These are phyloP conservation scores for Alectura lathami DNA, from an alignment of 2,113 vertebrate genomes.

Conservation along the genomic window DNA sequence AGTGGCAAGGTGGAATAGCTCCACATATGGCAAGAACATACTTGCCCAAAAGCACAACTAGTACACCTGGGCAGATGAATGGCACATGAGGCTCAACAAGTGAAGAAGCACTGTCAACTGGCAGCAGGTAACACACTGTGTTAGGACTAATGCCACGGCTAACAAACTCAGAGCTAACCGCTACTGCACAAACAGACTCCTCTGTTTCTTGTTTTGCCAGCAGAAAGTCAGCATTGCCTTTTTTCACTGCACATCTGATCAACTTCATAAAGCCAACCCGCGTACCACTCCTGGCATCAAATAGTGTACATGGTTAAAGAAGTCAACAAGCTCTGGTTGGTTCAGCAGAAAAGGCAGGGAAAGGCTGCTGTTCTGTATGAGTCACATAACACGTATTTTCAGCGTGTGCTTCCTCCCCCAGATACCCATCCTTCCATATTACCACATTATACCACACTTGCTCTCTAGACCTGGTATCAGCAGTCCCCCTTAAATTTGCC, in stretches of 20 bases:
- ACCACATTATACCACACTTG: background rate
- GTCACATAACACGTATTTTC: background rate
- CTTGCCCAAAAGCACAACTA: background rate
- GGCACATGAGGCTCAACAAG: background rate
- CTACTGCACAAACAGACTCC: background rate
- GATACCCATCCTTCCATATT: background rate
- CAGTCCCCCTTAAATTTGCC: background rate
- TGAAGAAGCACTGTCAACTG: background rate
- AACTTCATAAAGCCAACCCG: background rate
- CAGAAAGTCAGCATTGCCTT: background rate
- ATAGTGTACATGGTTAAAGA: background rate
- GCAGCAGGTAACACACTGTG: background rate
- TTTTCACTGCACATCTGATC: background rate
- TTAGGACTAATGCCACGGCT: background rate
- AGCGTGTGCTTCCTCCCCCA: background rate
- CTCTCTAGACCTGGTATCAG: background rate
- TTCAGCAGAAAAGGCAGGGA: background rate
- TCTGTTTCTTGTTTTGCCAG: background rate
- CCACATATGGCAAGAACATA: background rate
- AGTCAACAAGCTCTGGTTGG: background rate
- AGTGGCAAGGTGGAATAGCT: background rate
- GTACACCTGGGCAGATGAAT: background rate
- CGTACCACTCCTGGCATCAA: background rate
- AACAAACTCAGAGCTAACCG: background rate
- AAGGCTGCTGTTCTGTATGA: background rate